Base-by-base conservation (phyloP, 2,888 invertebrate species). In the Stegana nigrithorax region DNA sequence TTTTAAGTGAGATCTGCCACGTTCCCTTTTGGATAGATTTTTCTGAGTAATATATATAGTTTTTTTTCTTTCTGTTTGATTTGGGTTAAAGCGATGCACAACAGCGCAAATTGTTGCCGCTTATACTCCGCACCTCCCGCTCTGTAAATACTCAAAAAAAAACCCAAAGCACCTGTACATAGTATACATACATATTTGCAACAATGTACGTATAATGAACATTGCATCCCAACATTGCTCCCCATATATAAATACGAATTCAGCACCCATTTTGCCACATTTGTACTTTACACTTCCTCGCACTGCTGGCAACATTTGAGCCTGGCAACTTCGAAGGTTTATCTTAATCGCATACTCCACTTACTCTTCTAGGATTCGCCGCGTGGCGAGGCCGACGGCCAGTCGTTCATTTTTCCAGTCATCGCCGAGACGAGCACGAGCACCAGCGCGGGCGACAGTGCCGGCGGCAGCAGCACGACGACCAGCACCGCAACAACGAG, bases 351-450 rank as follows among this genome's bases (percentile, higher is more conserved):
- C 17, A n/a, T n/a, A n/a, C n/a, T n/a, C n/a, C n/a, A n/a, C n/a
- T n/a, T 23, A 12, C 10, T 39, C 60, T 75, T 74, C n/a, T 83
- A 88, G 84, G 91, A 91, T 78, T 91, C 91, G 19, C 91, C 91
- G 12, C 87, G 90, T 59, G 90, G 90, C 70, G 90, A 90, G 74
- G 89, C 89, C 29, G 91, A 91, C 71, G 90, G 90, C 2, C 90
- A 91, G 79, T 90, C 90, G 67, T 91, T 91, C 81, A 87, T 91
- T 58, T 91, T 91, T 75, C 90, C 91, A 39, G 88, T 70, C 82
- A 86, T 79, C 67, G 84, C 80, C 68, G 86, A 85, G 72, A 86
- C 84, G 26, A 82, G 75, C 63, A 79, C 80, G 47, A 78, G 79
- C 67, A 80, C 75, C 62, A 76, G 73, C 61, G 66, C 67, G 27